phyloP scores from a whole-genome alignment of 35 echinoderm and acorn worm species.

The Chiridota heheva region DNA sequence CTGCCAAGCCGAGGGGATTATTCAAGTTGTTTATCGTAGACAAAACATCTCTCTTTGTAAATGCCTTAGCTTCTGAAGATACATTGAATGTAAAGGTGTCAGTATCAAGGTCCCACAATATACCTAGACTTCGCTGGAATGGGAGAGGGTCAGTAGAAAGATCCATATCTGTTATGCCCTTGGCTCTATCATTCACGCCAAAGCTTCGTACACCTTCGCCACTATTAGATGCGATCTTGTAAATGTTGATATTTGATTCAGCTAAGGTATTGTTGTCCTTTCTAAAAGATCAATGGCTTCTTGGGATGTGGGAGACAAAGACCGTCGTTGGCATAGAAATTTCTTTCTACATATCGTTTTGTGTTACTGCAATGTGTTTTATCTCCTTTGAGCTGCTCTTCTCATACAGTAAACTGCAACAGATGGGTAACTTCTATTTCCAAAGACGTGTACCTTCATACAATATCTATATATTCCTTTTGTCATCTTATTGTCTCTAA shows the following conservation, averaged over 20 bases:
- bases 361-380: too few relatives aligned
- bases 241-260: slow-evolving; percentile 33
- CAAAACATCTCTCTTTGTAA: slow-evolving; percentile 43
- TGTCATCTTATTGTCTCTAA: slow-evolving; percentile 3
- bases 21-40: slow-evolving; percentile 55
- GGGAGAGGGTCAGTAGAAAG: slow-evolving; percentile 15
- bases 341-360: neutral
- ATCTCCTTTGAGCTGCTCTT: neutral
- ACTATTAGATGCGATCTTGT: slow-evolving; percentile 63
- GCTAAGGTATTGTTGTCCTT: slow-evolving; percentile 20
- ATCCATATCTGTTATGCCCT: slow-evolving; percentile 47
- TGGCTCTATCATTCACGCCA: slow-evolving; percentile 25
- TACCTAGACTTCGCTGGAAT: slow-evolving; percentile 43
- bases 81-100: slow-evolving; percentile 54
- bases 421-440: slow-evolving; percentile 41
- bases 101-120: slow-evolving; percentile 47
- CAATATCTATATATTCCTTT: slow-evolving; percentile 22
- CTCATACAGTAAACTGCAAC: slow-evolving; percentile 34
- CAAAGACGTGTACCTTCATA: slow-evolving; percentile 49
- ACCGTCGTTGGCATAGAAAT: slow-evolving; percentile 54
- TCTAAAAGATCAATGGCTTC: slow-evolving; percentile 27
- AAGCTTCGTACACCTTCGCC: slow-evolving; percentile 44
- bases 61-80: slow-evolving; percentile 7
- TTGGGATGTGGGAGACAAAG: neutral
- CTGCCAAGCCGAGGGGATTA: slow-evolving; percentile 56